phyloP scores from a whole-genome alignment of 92 coral and sea anemone genomes.

The Zoanthus gigantus region DNA sequence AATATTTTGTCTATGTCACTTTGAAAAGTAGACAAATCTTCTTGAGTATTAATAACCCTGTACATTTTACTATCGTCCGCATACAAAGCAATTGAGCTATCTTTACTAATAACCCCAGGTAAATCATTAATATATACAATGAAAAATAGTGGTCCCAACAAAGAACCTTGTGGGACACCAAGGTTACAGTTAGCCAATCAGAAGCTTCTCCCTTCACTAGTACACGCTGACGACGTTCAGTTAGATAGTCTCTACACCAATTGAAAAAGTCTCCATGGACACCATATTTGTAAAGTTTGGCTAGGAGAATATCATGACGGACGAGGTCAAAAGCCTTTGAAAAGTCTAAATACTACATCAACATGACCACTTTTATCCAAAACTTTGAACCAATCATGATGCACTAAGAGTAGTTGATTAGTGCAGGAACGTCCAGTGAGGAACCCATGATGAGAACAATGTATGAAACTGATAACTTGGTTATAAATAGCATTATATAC shows the following conservation, averaged over 20 bases:
- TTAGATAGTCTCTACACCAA: constrained; percentile 47
- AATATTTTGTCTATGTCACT: constrained; percentile 41
- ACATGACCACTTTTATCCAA: constrained; percentile 53
- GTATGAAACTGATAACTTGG: constrained; percentile 45
- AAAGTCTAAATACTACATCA: constrained; percentile 49
- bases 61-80: constrained; percentile 49
- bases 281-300: background rate
- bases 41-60: constrained; percentile 35
- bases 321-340: background rate
- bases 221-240: constrained; percentile 46
- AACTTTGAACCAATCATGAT: constrained; percentile 51
- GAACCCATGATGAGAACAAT: constrained; percentile 35
- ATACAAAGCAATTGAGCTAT: constrained; percentile 25
- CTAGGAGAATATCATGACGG: background rate
- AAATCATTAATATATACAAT: too few relatives aligned
- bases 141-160: too few relatives aligned
- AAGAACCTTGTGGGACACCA: constrained; percentile 43
- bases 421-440: constrained; percentile 36
- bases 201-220: constrained; percentile 37
- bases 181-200: constrained; percentile 27
- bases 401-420: constrained; percentile 45
- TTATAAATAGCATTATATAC: background rate
- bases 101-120: constrained; percentile 24
- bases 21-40: constrained; percentile 42
- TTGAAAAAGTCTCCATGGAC: background rate